Conservation (phyloP, 2,888 invertebrate genomes). For the Conistra vaccinii region DNA sequence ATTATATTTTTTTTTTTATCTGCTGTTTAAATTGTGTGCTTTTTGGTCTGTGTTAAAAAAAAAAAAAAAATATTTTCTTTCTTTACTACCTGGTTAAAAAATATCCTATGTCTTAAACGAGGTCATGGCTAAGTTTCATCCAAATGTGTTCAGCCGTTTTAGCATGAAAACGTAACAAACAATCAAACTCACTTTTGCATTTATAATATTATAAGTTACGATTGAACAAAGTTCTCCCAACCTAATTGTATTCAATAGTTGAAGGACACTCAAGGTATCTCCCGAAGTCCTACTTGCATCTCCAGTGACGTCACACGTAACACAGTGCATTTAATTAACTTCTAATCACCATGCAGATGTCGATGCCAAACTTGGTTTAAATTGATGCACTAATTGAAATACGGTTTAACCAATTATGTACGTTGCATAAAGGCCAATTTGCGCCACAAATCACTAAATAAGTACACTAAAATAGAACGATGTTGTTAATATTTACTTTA, state of each 20-base stretch:
- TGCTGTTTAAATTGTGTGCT: too few species aligned
- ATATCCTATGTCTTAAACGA: too few species aligned
- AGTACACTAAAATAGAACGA: not conserved
- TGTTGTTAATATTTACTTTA: not conserved
- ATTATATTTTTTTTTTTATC: too few species aligned
- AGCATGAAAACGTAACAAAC: too few species aligned
- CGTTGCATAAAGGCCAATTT: not conserved
- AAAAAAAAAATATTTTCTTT: too few species aligned
- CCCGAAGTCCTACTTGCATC: not conserved
- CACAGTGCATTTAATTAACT: slow-evolving; percentile 23
- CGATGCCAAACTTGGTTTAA: slow-evolving; percentile 8
- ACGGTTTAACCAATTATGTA: not conserved
- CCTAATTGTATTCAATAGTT: slow-evolving; percentile 1
- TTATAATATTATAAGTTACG: too few species aligned
- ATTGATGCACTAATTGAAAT: slow-evolving; percentile 16
- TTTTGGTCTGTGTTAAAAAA: too few species aligned
- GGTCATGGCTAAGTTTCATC: too few species aligned
- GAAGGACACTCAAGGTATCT: not conserved
- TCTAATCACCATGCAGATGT: slow-evolving; percentile 9
- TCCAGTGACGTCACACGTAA: slow-evolving; percentile 1
- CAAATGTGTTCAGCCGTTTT: too few species aligned
- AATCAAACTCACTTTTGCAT: too few species aligned
- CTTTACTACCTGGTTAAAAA: too few species aligned
- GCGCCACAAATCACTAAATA: not conserved
- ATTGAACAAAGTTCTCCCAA: not conserved